A percentile compares a stretch with the other conserved stretches of the same genome.
Evolutionary conservation across 2,113 vertebrate genomes (phyloP).

Genomic region (Bubalus kerabau): DNA sequence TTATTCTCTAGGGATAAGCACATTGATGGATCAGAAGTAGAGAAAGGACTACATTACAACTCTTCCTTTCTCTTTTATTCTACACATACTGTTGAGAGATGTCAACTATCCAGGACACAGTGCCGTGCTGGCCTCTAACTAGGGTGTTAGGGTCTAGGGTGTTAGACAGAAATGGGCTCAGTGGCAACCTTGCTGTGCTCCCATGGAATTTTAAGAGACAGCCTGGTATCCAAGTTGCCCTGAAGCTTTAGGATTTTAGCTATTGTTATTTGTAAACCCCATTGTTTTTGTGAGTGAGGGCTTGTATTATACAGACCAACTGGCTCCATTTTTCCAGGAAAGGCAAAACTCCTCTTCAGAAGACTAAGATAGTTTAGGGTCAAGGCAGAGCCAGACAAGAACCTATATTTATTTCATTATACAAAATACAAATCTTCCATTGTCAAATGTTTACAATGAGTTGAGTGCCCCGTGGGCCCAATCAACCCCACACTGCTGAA

Average conservation of each 20-base stretch:
- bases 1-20: not conserved
- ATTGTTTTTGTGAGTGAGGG: not conserved
- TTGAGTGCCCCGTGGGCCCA: not conserved
- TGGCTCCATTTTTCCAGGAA: not conserved
- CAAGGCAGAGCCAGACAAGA: not conserved
- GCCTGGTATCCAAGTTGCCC: not conserved
- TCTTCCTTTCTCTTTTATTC: not conserved
- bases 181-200: not conserved
- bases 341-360: not conserved
- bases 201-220: not conserved
- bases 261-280: not conserved
- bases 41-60: not conserved
- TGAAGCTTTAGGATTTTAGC: not conserved
- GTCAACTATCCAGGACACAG: not conserved
- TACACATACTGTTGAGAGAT: not conserved
- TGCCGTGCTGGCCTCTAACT: not conserved
- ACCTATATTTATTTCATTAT: slow-evolving; percentile 3
- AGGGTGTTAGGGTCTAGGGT: not conserved
- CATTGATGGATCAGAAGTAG: not conserved
- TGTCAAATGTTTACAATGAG: not conserved
- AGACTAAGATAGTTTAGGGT: not conserved
- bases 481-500: not conserved
- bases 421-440: not conserved
- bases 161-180: not conserved
- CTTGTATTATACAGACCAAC: not conserved